Evolutionary conservation across 2,113 vertebrate genomes (phyloP).

Genomic region (Dryoscopus gambensis): DNA sequence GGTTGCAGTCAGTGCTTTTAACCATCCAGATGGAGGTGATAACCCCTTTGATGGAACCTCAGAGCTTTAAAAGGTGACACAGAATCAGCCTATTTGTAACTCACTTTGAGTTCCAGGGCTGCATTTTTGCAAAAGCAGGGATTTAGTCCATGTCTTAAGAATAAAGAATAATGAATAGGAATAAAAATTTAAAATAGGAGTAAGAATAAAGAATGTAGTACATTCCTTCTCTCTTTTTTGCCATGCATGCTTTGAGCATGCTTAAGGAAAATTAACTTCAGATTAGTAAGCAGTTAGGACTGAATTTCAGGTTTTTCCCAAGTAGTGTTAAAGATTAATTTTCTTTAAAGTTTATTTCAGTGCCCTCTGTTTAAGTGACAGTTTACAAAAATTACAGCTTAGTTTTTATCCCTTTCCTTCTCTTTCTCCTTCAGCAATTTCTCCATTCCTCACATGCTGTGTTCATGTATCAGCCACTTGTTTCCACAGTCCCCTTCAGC

Average conservation of each 20-base stretch:
- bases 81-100: background rate
- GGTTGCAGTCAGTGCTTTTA: background rate
- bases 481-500: background rate
- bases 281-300: background rate
- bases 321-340: background rate
- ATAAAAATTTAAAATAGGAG: background rate
- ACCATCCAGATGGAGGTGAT: accelerated
- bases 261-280: background rate
- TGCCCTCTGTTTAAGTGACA: background rate
- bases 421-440: background rate
- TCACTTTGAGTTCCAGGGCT: background rate
- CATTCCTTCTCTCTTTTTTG: background rate
- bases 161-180: background rate
- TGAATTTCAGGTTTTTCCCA: background rate
- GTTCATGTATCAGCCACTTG: background rate
- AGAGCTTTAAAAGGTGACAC: background rate
- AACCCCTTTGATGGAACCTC: background rate
- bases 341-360: background rate
- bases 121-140: background rate
- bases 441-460: background rate
- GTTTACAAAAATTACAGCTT: background rate
- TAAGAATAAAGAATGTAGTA: background rate
- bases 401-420: background rate
- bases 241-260: background rate
- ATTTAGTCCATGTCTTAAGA: background rate